Percentiles rank a stretch among this genome's conserved stretches.
These are phyloP conservation scores for Tenebrosternarchus preto DNA, from an alignment of 2,113 vertebrate genomes.

Conservation along the genomic window DNA sequence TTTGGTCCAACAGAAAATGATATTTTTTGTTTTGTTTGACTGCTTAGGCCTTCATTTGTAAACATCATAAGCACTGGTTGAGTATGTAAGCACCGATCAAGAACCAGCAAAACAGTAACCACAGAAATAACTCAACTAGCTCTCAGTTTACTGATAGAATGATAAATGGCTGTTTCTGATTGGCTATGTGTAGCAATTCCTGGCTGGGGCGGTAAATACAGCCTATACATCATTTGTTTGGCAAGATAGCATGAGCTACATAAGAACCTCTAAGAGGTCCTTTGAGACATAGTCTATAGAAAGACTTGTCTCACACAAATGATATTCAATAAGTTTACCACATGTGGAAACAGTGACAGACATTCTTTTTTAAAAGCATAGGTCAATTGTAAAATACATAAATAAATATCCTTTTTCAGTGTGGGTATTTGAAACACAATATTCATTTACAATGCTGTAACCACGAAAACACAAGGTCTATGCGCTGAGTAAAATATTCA, in stretches of 20 bases:
- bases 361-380: too few relatives aligned
- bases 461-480: too few relatives aligned
- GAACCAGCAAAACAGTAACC: background rate
- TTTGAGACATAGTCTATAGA: too few relatives aligned
- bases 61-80: background rate
- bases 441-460: too few relatives aligned
- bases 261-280: background rate
- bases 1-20: conserved; percentile 16
- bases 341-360: too few relatives aligned
- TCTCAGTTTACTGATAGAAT: conserved; percentile 18
- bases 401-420: too few relatives aligned
- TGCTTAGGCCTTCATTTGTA: conserved; percentile 1
- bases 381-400: too few relatives aligned
- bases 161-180: conserved; percentile 19
- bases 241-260: background rate
- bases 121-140: background rate
- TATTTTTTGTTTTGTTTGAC: background rate
- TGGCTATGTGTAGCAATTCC: background rate
- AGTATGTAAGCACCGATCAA: conserved; percentile 3
- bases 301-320: too few relatives aligned
- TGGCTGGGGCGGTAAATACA: background rate
- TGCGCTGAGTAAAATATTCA: too few relatives aligned
- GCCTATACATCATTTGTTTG: background rate
- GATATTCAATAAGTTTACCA: too few relatives aligned
- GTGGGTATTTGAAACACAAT: too few relatives aligned